phyloP scores from a whole-genome alignment of 2,113 vertebrate species.

The Atlantisia rogersi region DNA sequence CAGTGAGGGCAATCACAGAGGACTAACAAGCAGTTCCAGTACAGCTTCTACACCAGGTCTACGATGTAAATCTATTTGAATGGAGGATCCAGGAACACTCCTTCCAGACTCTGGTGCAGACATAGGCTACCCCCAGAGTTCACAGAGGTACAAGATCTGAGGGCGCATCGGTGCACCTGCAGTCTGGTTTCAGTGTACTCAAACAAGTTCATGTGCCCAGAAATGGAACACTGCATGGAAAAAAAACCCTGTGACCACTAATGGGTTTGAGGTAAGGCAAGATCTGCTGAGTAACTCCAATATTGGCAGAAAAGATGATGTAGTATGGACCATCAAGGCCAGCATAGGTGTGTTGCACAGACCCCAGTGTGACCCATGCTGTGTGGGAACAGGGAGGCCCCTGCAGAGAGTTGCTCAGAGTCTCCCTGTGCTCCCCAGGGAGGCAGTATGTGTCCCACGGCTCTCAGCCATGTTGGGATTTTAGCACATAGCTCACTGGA shows the following conservation, averaged over 20 bases:
- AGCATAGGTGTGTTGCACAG: not conserved
- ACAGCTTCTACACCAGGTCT: not conserved
- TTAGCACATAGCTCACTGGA: not conserved
- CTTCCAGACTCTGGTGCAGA: not conserved
- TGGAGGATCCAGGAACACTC: not conserved
- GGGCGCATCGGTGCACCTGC: no score
- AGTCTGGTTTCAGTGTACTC: not conserved
- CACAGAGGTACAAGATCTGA: not conserved
- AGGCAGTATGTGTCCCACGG: fast-evolving
- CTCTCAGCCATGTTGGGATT: not conserved
- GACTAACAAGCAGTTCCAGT: fast-evolving
- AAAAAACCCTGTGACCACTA: not conserved
- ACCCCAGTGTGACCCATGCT: fast-evolving
- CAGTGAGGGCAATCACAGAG: not conserved
- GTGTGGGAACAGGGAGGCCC: not conserved
- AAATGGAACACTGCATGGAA: fast-evolving
- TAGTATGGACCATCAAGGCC: not conserved
- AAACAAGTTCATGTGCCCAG: fast-evolving
- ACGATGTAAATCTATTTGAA: fast-evolving
- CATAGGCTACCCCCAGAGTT: fast-evolving
- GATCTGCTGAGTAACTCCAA: fast-evolving
- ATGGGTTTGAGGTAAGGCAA: not conserved
- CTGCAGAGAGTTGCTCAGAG: not conserved
- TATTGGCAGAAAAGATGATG: not conserved
- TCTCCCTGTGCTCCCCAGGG: not conserved